Evolutionary conservation across 2,888 invertebrate genomes (phyloP), one percentile per base, ranked within the genome.

Genomic region (Habroteleia sp.): DNA sequence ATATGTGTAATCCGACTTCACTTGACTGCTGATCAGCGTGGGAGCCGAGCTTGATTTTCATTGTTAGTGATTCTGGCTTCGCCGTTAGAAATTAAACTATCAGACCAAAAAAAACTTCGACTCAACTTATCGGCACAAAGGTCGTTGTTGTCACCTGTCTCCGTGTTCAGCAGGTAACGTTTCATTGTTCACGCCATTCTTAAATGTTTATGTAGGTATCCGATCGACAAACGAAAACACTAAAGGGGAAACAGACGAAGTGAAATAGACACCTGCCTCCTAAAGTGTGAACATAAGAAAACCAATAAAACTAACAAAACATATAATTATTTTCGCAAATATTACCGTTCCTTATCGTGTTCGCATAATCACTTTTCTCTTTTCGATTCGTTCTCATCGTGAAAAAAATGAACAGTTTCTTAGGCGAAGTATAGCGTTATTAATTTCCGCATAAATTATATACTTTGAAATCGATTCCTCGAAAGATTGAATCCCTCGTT

Each of bases 11-110:
- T 86, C 87, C 81, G 81, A 76, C 79, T 80, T 85, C 85, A 82
- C 83, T 86, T 82, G 84, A 84, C 84, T 86, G 85, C 82, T 88
- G 88, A 88, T 88, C 87, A 81, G 87, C 88, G 88, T 88, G 88
- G 88, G 88, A 88, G 87, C 86, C 80, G 54, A 41, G 52, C 42
- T 33, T 66, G 71, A 76, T 79, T 78, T 78, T 79, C 77, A 79
- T 83, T 81, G 78, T 80, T 16, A 66, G 56, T 8, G 60, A 69
- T 44, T 42, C 23, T 41, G 41, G 16, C 58, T 50, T 23, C 25
- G 50, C 37, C 66, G 66, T 48, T 76, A 76, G 73, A 63, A 88
- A 88, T 88, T 88, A 87, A 88, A 88, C 85, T 86, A 85, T 85
- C 79, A 83, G 80, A 81, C 82, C 84, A 84, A 87, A 86, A 86